These are phyloP conservation scores for Lepus oiostolus DNA, from an alignment of 2,797 vertebrate species.

Conservation along the genomic window DNA sequence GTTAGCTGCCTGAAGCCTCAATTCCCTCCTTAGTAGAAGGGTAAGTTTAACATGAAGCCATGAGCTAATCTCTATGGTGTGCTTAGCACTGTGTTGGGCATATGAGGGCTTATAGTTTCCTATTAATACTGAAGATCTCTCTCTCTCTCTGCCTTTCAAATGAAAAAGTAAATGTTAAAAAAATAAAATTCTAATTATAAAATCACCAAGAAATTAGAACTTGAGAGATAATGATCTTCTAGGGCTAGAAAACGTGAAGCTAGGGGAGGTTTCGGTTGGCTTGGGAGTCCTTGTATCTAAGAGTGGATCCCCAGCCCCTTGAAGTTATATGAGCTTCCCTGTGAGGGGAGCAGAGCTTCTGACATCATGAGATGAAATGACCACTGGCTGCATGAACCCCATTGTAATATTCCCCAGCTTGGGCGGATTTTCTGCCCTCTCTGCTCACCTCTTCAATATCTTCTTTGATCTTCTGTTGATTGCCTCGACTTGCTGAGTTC, in stretches of 20 bases:
- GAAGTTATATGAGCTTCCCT: neutral
- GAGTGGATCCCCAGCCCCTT: neutral
- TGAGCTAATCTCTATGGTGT: neutral
- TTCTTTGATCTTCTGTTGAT: slow-evolving; percentile 40
- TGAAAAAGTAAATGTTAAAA: no score
- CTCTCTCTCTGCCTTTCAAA: no score
- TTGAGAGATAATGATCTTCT: slow-evolving; percentile 1
- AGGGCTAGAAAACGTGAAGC: neutral
- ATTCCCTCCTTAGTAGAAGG: neutral
- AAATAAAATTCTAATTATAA: neutral
- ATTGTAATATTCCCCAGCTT: neutral
- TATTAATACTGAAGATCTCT: neutral
- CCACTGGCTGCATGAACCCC: neutral
- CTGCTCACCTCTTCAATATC: neutral
- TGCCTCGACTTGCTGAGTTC: slow-evolving; percentile 23
- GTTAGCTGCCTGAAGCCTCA: neutral
- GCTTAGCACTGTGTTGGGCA: neutral
- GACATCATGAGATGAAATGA: neutral
- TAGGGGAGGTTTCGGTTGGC: slow-evolving; percentile 41
- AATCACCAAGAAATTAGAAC: slow-evolving; percentile 32
- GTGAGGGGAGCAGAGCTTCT: neutral
- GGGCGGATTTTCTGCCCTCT: neutral
- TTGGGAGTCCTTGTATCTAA: slow-evolving; percentile 41
- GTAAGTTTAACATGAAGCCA: neutral
- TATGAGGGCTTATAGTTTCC: neutral